Evolutionary conservation across 2,888 invertebrate species (phyloP), one percentile per base, ranked within the genome.

Genomic region (Rugalucina vietnamica): DNA sequence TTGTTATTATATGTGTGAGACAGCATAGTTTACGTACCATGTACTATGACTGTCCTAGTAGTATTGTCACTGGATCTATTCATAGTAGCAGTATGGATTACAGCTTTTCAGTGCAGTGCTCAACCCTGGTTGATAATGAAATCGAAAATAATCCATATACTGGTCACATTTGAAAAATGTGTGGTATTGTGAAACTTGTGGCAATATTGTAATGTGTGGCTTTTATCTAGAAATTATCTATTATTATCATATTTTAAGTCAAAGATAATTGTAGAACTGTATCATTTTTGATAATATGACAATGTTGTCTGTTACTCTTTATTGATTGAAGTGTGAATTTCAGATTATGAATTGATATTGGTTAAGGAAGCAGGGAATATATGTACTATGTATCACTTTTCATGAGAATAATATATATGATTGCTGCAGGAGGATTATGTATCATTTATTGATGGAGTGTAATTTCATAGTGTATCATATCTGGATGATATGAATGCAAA

Each of bases 181-280:
- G 65, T 65, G 65, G 18, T 18, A 10, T 10, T 29, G 10, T 34
- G 18, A 34, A 65, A 1, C 10, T 2, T 18, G n/a, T 34, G 32
- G 32, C 18, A 65, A 34, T 34, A n/a, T 54, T n/a, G 54, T 4
- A 34, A 34, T 32, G 65, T 65, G 65, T 34, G 10, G 18, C 34
- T 21, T 65, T 34, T 65, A 34, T 65, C 34, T 65, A 18, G 65
- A 65, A 65, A 65, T 65, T 65, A 65, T 65, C 65, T 65, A 65
- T 65, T 65, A 65, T 65, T 65, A 65, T 65, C 65, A 34, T 10
- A 10, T 2, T 65, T 65, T 34, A n/a, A 24, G 29, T 21, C 18
- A 34, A 34, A 34, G 24, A 65, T 65, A 60, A 60, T 12, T 65
- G 65, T 18, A 2, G 2, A 14, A 14, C 29, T 5, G 21, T 65